Evolutionary conservation across 2,888 invertebrate genomes (phyloP).

Genomic region (Trachelus iudaicus): DNA sequence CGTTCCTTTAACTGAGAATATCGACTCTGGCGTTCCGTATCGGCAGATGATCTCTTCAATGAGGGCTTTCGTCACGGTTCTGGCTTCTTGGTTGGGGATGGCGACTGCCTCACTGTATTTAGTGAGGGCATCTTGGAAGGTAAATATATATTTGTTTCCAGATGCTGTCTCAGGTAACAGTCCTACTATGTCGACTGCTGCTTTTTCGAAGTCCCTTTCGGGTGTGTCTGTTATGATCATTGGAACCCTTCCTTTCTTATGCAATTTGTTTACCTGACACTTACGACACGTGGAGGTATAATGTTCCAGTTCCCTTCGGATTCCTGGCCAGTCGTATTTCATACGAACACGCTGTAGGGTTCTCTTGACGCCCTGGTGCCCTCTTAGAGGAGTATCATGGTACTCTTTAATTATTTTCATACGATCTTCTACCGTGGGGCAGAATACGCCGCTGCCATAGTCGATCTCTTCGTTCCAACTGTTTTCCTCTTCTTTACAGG

Average conservation of each 20-base stretch:
- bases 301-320: constrained; percentile 24
- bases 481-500: too few relatives aligned
- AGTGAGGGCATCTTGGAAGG: too few relatives aligned
- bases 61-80: too few relatives aligned
- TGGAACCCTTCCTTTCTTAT: constrained; percentile 12
- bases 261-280: constrained; percentile 17
- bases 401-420: constrained; percentile 2
- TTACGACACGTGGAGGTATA: constrained; percentile 35
- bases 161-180: constrained; percentile 15
- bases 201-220: constrained; percentile 9
- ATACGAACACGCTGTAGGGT: constrained; percentile 27
- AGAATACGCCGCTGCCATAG: too few relatives aligned
- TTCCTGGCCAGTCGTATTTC: constrained; percentile 35
- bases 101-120: too few relatives aligned
- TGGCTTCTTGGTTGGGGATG: too few relatives aligned
- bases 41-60: too few relatives aligned
- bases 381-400: constrained; percentile 18
- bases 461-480: too few relatives aligned
- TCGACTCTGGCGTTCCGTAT: too few relatives aligned
- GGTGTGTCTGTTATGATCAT: constrained; percentile 23
- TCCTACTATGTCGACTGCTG: constrained; percentile 26
- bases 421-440: too few relatives aligned
- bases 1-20: too few relatives aligned
- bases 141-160: too few relatives aligned
- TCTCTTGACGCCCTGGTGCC: constrained; percentile 22